These are phyloP conservation scores for Kryphioiulus occultus DNA, from an alignment of 2,888 invertebrate species.

Conservation along the genomic window DNA sequence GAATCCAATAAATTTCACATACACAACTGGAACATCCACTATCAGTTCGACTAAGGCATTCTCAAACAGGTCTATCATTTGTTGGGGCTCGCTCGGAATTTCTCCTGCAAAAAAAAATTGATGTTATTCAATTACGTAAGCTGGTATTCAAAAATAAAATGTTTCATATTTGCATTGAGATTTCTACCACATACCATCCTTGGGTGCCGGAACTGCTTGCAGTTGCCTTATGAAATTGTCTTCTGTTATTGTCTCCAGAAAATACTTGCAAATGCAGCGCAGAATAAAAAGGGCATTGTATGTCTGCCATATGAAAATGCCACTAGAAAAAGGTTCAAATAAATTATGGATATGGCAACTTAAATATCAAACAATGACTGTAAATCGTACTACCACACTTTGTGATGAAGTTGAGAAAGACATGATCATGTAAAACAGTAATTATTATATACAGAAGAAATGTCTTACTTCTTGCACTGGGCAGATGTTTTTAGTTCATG, in stretches of 20 bases:
- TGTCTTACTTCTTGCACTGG: constrained; percentile 84
- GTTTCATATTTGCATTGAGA: background rate
- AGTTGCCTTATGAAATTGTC: constrained; percentile 85
- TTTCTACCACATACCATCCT: constrained; percentile 58
- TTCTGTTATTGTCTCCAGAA: constrained; percentile 89
- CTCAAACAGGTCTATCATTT: constrained; percentile 75
- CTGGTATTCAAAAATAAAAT: background rate
- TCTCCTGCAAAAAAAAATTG: constrained; percentile 50
- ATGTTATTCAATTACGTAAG: background rate
- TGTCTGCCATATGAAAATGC: constrained; percentile 84
- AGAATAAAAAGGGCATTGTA: constrained; percentile 93
- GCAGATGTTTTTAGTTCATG: constrained; percentile 84
- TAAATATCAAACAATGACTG: no score
- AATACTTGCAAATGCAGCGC: constrained; percentile 79
- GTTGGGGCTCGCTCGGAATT: constrained; percentile 57
- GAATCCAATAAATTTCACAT: constrained; percentile 61
- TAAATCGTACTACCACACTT: no score
- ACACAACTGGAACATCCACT: constrained; percentile 83
- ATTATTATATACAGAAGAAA: constrained; percentile 44
- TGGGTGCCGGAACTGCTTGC: constrained; percentile 68
- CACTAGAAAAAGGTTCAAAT: constrained; percentile 58
- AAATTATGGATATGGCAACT: constrained; percentile 38
- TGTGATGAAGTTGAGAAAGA: no score
- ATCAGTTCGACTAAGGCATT: constrained; percentile 79
- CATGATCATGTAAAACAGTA: no score